These are phyloP conservation scores for Eupithecia exiguata DNA, from an alignment of 2,888 invertebrate species.

Conservation along the genomic window DNA sequence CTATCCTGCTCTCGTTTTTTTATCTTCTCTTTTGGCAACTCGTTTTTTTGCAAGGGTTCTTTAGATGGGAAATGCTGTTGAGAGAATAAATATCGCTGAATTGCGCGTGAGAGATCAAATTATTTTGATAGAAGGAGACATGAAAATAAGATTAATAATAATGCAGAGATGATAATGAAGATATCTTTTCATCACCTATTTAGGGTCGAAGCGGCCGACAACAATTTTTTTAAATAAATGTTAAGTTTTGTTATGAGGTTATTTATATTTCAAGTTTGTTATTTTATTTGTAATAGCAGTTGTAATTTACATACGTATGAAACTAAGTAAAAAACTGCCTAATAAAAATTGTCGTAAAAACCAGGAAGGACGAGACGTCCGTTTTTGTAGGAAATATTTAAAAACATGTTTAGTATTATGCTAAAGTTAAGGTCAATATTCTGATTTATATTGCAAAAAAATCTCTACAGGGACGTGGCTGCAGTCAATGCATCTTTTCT, in stretches of 20 bases:
- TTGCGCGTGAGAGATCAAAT: background rate
- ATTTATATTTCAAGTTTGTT: background rate
- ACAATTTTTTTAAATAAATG: background rate
- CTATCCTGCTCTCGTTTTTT: background rate
- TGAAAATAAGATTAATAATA: background rate
- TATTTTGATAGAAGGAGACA: background rate
- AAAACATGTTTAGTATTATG: background rate
- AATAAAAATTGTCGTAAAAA: background rate
- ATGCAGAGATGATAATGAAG: background rate
- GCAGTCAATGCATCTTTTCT: background rate
- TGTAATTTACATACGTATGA: constrained; percentile 1
- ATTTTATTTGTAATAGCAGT: background rate
- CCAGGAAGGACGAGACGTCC: background rate
- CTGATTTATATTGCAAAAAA: background rate
- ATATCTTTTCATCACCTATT: background rate
- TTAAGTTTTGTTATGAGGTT: background rate
- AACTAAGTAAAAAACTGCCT: background rate
- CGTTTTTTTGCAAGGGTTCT: background rate
- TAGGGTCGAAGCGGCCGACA: too few relatives aligned
- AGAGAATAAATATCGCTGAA: background rate
- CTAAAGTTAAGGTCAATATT: background rate
- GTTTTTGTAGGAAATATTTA: constrained; percentile 1
- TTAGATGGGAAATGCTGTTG: background rate
- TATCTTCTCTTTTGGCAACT: background rate
- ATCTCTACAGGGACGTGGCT: background rate